Conservation (phyloP, 2,797 vertebrate genomes). For the Fringilla coelebs region DNA sequence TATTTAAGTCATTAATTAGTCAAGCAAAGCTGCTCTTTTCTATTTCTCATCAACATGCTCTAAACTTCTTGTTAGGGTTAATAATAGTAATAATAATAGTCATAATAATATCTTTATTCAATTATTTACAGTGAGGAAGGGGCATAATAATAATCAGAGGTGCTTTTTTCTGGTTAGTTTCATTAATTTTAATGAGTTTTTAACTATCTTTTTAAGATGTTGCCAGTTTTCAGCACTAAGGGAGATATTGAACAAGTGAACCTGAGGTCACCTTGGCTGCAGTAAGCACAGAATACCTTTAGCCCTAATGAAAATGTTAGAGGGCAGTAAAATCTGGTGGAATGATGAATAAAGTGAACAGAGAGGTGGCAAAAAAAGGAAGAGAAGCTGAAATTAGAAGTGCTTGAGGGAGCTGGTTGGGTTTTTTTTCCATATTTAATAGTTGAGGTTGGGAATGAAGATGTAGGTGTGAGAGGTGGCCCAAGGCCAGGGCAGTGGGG, state of each 20-base stretch:
- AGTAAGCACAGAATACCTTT: not conserved
- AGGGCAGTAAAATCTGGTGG: not conserved
- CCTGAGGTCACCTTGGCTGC: not conserved
- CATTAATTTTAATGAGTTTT: slow-evolving; percentile 47
- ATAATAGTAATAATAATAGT: slow-evolving; percentile 32
- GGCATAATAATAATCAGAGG: slow-evolving; percentile 6
- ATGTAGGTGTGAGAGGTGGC: accelerated
- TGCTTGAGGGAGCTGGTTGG: not conserved
- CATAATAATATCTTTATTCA: not conserved
- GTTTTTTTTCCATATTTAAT: not conserved
- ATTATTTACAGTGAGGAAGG: slow-evolving; percentile 25
- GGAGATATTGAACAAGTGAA: not conserved
- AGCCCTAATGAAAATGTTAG: not conserved
- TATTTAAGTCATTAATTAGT: slow-evolving; percentile 61
- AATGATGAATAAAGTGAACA: not conserved
- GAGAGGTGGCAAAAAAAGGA: not conserved
- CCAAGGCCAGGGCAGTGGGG: accelerated
- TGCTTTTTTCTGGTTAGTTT: not conserved
- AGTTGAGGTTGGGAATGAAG: not conserved
- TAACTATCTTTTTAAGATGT: not conserved
- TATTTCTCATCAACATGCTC: slow-evolving; percentile 32
- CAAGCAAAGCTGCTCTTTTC: slow-evolving; percentile 24
- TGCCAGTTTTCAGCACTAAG: not conserved
- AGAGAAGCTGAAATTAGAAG: not conserved
- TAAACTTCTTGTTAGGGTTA: slow-evolving; percentile 38